Percentiles rank a stretch among this genome's conserved stretches.
These are phyloP conservation scores for Sceliomorpha sp. DNA, from an alignment of 2,888 invertebrate genomes.

Conservation along the genomic window DNA sequence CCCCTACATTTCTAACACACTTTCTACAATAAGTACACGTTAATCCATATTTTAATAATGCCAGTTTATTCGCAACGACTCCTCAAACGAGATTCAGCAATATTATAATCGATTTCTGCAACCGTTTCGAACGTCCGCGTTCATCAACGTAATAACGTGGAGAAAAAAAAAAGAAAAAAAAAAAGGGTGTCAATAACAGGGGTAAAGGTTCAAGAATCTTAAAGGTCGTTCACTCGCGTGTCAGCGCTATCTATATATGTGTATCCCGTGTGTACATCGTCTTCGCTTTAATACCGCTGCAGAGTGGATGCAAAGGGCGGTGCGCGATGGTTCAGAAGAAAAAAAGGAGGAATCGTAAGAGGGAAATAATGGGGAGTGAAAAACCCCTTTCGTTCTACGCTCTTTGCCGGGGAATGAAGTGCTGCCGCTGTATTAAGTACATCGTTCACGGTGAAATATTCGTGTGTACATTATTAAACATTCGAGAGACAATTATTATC, in stretches of 20 bases:
- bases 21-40: too few relatives aligned
- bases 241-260: conserved; percentile 32
- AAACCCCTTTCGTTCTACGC: conserved; percentile 33
- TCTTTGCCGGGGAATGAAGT: conserved; percentile 18
- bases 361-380: conserved; percentile 29
- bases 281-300: conserved; percentile 36
- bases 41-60: too few relatives aligned
- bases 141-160: too few relatives aligned
- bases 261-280: conserved; percentile 43
- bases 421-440: conserved; percentile 26
- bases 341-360: conserved; percentile 19
- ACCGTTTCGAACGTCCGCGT: too few relatives aligned
- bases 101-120: too few relatives aligned
- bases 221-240: conserved; percentile 52
- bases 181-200: conserved; percentile 30
- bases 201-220: conserved; percentile 34
- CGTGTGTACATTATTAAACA: conserved; percentile 1
- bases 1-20: too few relatives aligned
- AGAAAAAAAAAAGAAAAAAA: too few relatives aligned
- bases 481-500: conserved; percentile 9
- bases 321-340: conserved; percentile 22
- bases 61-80: too few relatives aligned
- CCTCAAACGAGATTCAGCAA: too few relatives aligned
- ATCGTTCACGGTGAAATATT: conserved; percentile 26
- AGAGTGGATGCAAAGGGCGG: conserved; percentile 33